Evolutionary conservation across 2,113 vertebrate species (phyloP).

Genomic region (Syrmaticus mikado): DNA sequence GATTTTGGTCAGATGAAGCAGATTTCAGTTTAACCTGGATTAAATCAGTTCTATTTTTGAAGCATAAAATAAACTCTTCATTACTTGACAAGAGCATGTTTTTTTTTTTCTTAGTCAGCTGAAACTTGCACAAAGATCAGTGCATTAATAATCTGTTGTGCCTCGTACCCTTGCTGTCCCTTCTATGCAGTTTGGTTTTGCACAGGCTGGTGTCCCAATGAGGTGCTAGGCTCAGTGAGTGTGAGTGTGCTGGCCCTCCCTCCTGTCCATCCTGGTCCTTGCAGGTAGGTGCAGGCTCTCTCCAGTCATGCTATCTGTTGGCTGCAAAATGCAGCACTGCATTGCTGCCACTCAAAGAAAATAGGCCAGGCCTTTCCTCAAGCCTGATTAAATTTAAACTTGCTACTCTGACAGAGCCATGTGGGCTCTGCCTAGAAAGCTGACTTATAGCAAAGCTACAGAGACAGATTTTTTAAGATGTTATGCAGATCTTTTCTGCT

Average conservation of each 20-base stretch:
- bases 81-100: fast-evolving
- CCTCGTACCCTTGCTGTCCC: neutral
- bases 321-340: neutral
- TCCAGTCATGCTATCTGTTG: neutral
- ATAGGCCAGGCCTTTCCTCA: neutral
- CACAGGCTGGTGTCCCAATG: neutral
- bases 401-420: neutral
- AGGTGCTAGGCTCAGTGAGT: neutral
- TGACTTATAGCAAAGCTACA: neutral
- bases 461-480: neutral
- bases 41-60: fast-evolving
- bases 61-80: neutral
- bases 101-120: neutral
- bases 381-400: neutral
- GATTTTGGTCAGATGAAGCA: neutral
- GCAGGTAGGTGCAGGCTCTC: neutral
- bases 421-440: neutral
- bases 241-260: neutral
- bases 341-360: neutral
- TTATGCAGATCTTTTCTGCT: neutral
- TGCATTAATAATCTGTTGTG: neutral
- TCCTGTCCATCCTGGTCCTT: neutral
- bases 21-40: neutral
- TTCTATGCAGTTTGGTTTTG: neutral
- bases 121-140: neutral